Base-by-base conservation (phyloP, 2,888 invertebrate genomes). In the Odontothrips loti region DNA sequence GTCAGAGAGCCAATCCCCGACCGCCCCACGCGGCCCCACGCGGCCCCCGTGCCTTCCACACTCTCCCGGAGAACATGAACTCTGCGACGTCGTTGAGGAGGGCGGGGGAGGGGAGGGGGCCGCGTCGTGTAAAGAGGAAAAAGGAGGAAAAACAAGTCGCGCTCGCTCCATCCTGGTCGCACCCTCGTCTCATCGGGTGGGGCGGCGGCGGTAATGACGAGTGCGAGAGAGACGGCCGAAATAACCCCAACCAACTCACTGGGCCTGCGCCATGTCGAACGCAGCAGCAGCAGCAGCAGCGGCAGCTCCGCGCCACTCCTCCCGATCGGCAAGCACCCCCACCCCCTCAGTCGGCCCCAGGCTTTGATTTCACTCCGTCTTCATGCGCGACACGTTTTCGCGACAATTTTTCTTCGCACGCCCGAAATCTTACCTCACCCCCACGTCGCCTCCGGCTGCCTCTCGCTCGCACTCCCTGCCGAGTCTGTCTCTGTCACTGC, bases 321-420 rank as follows among this genome's bases (percentile, higher is more conserved):
- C 51, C 3, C 6, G 34, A 2, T 43, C 34, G 34, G 34, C 34
- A 43, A 43, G 34, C 34, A 43, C 6, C 58, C 58, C 58, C 4
- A 6, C 58, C 58, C 58, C 15, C 20, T 15, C 58, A 8, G 17
- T 17, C 4, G n/a, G 68, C 68, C 68, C 68, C 27, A 27, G 68
- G 68, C 68, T 75, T 75, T 75, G 68, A 75, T 75, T 75, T 75
- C 68, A 23, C 68, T 75, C 68, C 68, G 23, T 75, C 68, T 75
- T 75, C 68, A 75, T 75, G 68, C 68, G 68, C 68, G 68, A 75
- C 68, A 75, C 68, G 68, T 75, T 27, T 75, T 75, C 68, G 68
- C 68, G 68, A 75, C 68, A 75, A 75, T 75, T 75, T 75, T 75
- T 75, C 68, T 75, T 75, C 68, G 68, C 68, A 75, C 68, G 68